phyloP scores from a whole-genome alignment of 2,888 invertebrate genomes.

The Elaeidobius kamerunicus region DNA sequence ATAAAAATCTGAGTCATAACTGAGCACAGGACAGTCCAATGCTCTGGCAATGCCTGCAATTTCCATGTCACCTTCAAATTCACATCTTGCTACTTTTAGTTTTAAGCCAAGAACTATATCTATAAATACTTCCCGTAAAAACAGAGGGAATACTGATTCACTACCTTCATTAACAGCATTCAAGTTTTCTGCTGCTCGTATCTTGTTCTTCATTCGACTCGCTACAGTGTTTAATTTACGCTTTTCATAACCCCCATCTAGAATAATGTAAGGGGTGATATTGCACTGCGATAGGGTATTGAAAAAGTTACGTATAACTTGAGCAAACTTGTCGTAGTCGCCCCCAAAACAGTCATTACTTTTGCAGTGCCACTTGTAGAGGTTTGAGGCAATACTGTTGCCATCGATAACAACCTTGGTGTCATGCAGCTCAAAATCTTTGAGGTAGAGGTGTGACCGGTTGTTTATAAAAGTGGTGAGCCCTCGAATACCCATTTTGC shows the following conservation, averaged over 20 bases:
- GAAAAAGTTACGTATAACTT: slow-evolving; percentile 65
- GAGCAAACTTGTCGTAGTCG: slow-evolving; percentile 77
- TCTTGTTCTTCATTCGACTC: slow-evolving; percentile 38
- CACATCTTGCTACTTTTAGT: slow-evolving; percentile 67
- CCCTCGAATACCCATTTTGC: slow-evolving; percentile 78
- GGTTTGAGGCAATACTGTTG: slow-evolving; percentile 67
- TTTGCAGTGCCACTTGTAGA: slow-evolving; percentile 60
- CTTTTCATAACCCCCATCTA: slow-evolving; percentile 67
- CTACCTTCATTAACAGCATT: slow-evolving; percentile 56
- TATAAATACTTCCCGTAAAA: slow-evolving; percentile 71
- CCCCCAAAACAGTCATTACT: slow-evolving; percentile 77
- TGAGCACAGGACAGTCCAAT: slow-evolving; percentile 81
- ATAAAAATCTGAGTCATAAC: slow-evolving; percentile 93
- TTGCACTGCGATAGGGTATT: slow-evolving; percentile 66
- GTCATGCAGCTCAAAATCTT: slow-evolving; percentile 63
- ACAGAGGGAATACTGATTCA: slow-evolving; percentile 67
- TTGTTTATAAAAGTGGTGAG: slow-evolving; percentile 75
- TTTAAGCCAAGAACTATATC: slow-evolving; percentile 64
- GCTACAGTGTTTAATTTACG: slow-evolving; percentile 43
- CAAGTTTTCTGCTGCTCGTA: slow-evolving; percentile 48
- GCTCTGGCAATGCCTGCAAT: slow-evolving; percentile 77
- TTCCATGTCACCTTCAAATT: slow-evolving; percentile 88
- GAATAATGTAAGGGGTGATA: slow-evolving; percentile 67
- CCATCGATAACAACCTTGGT: slow-evolving; percentile 77
- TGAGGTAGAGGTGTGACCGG: slow-evolving; percentile 62